Evolutionary conservation across 2,888 invertebrate genomes (phyloP).

Genomic region (Sesia apiformis): DNA sequence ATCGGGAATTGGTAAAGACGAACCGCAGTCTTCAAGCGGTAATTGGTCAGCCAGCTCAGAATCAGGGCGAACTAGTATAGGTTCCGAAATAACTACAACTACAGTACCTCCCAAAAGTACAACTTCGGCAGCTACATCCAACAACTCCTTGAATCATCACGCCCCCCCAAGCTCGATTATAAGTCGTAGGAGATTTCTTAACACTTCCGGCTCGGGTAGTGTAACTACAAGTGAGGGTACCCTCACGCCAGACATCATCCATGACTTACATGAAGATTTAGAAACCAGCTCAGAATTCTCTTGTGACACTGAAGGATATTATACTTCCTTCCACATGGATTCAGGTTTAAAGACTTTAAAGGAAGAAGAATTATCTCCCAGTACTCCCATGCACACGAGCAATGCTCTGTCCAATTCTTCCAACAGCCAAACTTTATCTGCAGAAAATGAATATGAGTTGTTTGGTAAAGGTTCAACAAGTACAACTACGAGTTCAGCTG

Average conservation of each 20-base stretch:
- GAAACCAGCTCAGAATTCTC: conserved; percentile 95
- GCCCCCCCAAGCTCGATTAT: conserved; percentile 81
- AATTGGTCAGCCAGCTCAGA: conserved; percentile 97
- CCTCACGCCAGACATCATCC: conserved; percentile 86
- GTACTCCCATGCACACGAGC: conserved; percentile 82
- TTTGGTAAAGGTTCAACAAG: conserved; percentile 94
- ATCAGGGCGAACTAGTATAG: conserved; percentile 89
- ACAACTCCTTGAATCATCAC: conserved; percentile 79
- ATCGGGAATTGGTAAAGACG: conserved; percentile 80
- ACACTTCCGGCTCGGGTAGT: conserved; percentile 87
- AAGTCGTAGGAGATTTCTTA: conserved; percentile 78
- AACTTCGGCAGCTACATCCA: conserved; percentile 79
- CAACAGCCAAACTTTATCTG: conserved; percentile 81
- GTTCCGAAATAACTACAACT: conserved; percentile 84
- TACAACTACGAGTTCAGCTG: conserved; percentile 92
- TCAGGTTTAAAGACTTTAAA: conserved; percentile 91
- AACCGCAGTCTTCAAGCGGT: conserved; percentile 92
- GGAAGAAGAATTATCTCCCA: conserved; percentile 78
- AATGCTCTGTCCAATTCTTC: conserved; percentile 81
- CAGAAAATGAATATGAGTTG: conserved; percentile 92
- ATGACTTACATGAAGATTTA: conserved; percentile 86
- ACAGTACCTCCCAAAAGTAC: conserved; percentile 82
- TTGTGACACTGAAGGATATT: conserved; percentile 97
- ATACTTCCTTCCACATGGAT: conserved; percentile 97
- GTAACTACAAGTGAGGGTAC: conserved; percentile 91